These are phyloP conservation scores for Intellagama lesueurii DNA, from an alignment of 2,797 vertebrate species.

Conservation along the genomic window DNA sequence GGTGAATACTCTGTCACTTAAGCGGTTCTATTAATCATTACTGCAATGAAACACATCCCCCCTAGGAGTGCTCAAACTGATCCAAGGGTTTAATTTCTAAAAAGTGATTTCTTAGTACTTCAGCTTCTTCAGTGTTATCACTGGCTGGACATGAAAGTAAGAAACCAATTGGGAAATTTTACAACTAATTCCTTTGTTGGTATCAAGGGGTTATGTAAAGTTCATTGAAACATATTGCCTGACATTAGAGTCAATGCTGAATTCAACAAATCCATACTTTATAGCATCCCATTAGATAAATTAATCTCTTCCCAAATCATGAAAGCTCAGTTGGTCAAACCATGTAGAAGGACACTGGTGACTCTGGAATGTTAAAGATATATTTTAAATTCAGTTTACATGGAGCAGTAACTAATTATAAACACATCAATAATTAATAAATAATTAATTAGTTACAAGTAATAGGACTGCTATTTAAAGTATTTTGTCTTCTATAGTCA, in stretches of 20 bases:
- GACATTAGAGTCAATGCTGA: constrained; percentile 73
- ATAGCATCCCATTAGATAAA: constrained; percentile 72
- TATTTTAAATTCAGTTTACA: background rate
- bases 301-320: constrained; percentile 71
- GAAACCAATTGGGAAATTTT: constrained; percentile 80
- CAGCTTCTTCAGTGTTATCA: constrained; percentile 88
- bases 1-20: constrained; percentile 86
- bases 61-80: constrained; percentile 79
- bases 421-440: constrained; percentile 33
- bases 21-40: constrained; percentile 85
- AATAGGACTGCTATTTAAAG: constrained; percentile 4
- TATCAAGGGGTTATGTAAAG: constrained; percentile 88
- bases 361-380: constrained; percentile 57
- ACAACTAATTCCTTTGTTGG: constrained; percentile 88
- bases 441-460: background rate
- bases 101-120: constrained; percentile 84
- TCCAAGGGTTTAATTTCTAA: constrained; percentile 83
- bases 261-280: constrained; percentile 78
- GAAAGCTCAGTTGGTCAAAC: constrained; percentile 58
- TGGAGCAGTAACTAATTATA: constrained; percentile 24
- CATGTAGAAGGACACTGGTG: constrained; percentile 53
- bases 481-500: background rate
- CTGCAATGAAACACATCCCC: constrained; percentile 81
- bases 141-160: constrained; percentile 89
- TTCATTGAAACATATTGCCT: constrained; percentile 83